Evolutionary conservation across 2,888 invertebrate genomes (phyloP).

Genomic region (Polymixis flavicincta): DNA sequence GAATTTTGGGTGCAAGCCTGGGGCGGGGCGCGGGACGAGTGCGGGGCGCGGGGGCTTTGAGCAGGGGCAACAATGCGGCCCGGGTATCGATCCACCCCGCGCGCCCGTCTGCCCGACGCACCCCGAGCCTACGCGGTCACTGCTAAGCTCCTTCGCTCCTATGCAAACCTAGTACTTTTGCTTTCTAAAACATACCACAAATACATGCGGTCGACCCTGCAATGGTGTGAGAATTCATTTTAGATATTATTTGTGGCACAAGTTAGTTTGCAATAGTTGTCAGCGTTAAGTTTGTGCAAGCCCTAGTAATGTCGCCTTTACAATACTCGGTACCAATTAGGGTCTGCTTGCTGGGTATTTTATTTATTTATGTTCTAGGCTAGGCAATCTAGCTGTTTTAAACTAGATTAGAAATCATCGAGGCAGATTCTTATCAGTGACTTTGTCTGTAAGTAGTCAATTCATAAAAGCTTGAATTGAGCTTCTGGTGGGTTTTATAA

Average conservation of each 20-base stretch:
- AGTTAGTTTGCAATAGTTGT: slow-evolving; percentile 51
- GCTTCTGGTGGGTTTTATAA: neutral
- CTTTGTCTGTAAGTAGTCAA: too few relatives aligned
- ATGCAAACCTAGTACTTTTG: slow-evolving; percentile 87
- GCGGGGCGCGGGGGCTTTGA: slow-evolving; percentile 69
- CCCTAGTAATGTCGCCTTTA: slow-evolving; percentile 43
- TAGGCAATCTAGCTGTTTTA: neutral
- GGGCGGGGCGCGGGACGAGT: slow-evolving; percentile 75
- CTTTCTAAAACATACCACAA: slow-evolving; percentile 78
- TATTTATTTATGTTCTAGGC: slow-evolving; percentile 13
- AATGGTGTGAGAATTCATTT: slow-evolving; percentile 62
- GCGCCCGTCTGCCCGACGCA: slow-evolving; percentile 81
- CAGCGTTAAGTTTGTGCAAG: slow-evolving; percentile 30
- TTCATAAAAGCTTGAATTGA: neutral
- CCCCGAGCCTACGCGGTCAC: slow-evolving; percentile 79
- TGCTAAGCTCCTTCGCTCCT: slow-evolving; percentile 76
- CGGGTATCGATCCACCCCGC: slow-evolving; percentile 87
- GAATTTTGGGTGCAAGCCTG: slow-evolving; percentile 85
- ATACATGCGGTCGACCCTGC: slow-evolving; percentile 65
- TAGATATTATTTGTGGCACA: slow-evolving; percentile 58
- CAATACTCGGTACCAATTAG: slow-evolving; percentile 40
- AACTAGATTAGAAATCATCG: neutral
- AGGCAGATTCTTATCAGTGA: neutral
- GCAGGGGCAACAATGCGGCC: slow-evolving; percentile 89
- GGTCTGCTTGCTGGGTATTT: slow-evolving; percentile 15